Base-by-base conservation (phyloP, 2,888 invertebrate species). In the Euzetes globulus region DNA sequence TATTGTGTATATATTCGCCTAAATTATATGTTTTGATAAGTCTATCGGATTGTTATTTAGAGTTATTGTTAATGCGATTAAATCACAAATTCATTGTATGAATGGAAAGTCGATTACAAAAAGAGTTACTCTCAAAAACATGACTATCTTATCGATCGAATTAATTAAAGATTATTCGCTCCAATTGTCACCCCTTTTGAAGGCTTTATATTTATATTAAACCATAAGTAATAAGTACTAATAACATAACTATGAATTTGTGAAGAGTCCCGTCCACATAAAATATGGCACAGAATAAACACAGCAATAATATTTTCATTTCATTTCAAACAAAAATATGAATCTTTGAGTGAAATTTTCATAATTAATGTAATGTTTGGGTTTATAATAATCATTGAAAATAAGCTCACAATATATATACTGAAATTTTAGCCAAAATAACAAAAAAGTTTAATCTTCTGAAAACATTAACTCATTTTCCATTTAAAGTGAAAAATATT, bases 131-230 rank as follows among this genome's bases (percentile, higher is more conserved):
- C n/a, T 15, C 50, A 50, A 50, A n/a, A n/a, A n/a, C 50, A n/a
- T 15, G 22, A 55, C 11, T 55, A 22, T 55, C 55, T 11, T 55
- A 55, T 55, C 55, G 55, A 55, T 55, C n/a, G 55, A 55, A 55
- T 55, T 55, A 55, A 55, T 55, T 55, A 55, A 55, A 55, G 55
- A 55, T 55, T 55, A 55, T 55, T 55, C 55, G 55, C 55, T 55
- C 55, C 55, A 55, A 55, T 55, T 55, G 55, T 55, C 55, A 55
- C 19, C 55, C 11, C 17, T 55, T 55, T 19, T 55, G 19, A 17
- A 5, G 13, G 15, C 13, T 50, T 15, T 50, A n/a, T 4, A 15
- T 15, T 7, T 15, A n/a, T n/a, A n/a, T 50, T 50, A n/a, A 7
- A 33, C 33, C 7, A 33, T 33, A 33, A 33, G 50, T 50, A n/a